phyloP scores from a whole-genome alignment of 1,140 invertebrate species.

The Nephila pilipes region DNA sequence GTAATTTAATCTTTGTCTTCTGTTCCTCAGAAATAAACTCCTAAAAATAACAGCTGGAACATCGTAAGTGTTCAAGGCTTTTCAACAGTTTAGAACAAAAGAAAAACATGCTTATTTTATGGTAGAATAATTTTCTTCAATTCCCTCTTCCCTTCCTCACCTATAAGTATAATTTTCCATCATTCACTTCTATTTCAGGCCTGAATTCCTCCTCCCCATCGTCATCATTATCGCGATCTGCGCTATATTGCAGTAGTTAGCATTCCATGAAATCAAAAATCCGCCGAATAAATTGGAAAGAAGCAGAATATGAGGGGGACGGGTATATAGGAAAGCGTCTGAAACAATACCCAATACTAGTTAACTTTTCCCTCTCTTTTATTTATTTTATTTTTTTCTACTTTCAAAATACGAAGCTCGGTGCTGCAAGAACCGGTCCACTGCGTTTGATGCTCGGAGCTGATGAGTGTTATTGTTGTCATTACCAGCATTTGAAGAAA shows the following conservation, averaged over 20 bases:
- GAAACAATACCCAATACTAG: constrained; percentile 58
- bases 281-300: constrained; percentile 39
- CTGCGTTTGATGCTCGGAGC: constrained; percentile 5
- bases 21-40: background rate
- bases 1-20: background rate
- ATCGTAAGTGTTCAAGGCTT: background rate
- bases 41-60: background rate
- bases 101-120: background rate
- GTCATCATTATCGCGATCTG: constrained; percentile 41
- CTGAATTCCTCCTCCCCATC: constrained; percentile 17
- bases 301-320: background rate
- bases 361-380: background rate
- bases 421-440: constrained; percentile 30
- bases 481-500: constrained; percentile 25
- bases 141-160: background rate
- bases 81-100: background rate
- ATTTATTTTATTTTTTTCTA: background rate
- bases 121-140: background rate
- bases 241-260: constrained; percentile 16
- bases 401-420: background rate
- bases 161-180: background rate
- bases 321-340: background rate
- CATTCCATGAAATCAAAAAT: constrained; percentile 61
- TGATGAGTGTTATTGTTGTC: constrained; percentile 37
- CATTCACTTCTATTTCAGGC: background rate